Evolutionary conservation across 2,113 vertebrate genomes (phyloP).

Genomic region (Theristicus caerulescens): DNA sequence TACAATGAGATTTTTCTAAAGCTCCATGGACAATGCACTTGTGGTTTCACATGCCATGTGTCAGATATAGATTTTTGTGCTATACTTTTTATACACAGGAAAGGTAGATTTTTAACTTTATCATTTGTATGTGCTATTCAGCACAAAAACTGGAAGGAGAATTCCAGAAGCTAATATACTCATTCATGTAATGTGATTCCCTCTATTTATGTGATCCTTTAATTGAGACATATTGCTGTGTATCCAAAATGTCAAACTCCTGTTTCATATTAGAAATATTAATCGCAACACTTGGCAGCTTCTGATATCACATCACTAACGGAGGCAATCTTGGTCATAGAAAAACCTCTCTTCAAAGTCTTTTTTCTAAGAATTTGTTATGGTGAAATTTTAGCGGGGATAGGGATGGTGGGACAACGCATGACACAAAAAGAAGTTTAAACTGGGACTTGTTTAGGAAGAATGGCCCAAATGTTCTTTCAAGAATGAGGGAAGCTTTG

Average conservation of each 20-base stretch:
- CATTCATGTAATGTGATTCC: not conserved
- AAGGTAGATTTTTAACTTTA: not conserved
- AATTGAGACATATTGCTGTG: slow-evolving; percentile 6
- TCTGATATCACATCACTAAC: not conserved
- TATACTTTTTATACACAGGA: not conserved
- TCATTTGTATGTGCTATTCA: not conserved
- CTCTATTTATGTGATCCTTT: not conserved
- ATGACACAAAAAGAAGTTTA: not conserved
- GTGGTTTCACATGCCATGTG: not conserved
- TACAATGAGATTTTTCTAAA: not conserved
- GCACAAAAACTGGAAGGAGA: not conserved
- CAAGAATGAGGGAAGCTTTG: not conserved
- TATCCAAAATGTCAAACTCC: slow-evolving; percentile 6
- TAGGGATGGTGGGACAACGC: not conserved
- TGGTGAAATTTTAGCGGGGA: not conserved
- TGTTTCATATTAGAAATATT: slow-evolving; percentile 24
- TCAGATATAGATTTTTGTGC: not conserved
- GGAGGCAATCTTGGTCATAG: not conserved
- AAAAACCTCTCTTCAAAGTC: not conserved
- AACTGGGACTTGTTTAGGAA: not conserved
- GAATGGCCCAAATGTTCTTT: not conserved
- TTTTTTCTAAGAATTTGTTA: not conserved
- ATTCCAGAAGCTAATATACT: not conserved
- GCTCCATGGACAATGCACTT: not conserved
- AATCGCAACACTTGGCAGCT: not conserved